phyloP scores from a whole-genome alignment of 1,140 invertebrate species.

The Euura lappo region DNA sequence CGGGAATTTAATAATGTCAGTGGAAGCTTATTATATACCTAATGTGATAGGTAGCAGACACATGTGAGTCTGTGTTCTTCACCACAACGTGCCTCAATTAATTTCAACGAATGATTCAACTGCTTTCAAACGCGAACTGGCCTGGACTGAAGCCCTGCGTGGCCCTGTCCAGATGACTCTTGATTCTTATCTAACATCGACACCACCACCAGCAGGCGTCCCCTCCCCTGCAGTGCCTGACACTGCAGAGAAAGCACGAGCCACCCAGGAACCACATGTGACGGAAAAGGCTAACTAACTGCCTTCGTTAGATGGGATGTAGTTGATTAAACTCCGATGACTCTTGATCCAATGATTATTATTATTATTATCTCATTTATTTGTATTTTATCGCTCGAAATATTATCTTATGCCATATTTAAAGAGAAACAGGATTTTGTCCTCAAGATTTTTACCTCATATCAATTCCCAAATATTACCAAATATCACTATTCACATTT shows the following conservation, averaged over 20 bases:
- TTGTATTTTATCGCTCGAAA: too few species aligned
- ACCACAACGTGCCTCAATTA: conserved; percentile 4
- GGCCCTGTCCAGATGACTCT: neutral
- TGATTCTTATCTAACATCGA: conserved; percentile 3
- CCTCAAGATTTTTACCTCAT: too few species aligned
- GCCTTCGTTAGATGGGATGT: neutral
- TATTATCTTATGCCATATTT: too few species aligned
- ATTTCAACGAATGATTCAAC: conserved; percentile 7
- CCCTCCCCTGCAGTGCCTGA: neutral
- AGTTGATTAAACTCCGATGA: too few species aligned
- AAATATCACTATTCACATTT: too few species aligned
- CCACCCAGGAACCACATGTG: conserved; percentile 4
- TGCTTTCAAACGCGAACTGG: neutral
- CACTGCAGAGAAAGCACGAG: neutral
- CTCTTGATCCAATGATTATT: too few species aligned
- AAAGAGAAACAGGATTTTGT: too few species aligned
- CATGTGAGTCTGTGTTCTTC: neutral
- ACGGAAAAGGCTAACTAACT: neutral
- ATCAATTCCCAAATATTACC: too few species aligned
- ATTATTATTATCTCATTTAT: too few species aligned
- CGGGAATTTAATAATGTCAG: too few species aligned
- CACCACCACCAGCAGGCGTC: conserved; percentile 4
- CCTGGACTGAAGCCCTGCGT: neutral
- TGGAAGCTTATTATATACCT: too few species aligned
- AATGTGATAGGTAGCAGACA: too few species aligned